Evolutionary conservation across 2,888 invertebrate genomes (phyloP), one percentile per base, ranked within the genome.

Genomic region (Oscheius sp.): DNA sequence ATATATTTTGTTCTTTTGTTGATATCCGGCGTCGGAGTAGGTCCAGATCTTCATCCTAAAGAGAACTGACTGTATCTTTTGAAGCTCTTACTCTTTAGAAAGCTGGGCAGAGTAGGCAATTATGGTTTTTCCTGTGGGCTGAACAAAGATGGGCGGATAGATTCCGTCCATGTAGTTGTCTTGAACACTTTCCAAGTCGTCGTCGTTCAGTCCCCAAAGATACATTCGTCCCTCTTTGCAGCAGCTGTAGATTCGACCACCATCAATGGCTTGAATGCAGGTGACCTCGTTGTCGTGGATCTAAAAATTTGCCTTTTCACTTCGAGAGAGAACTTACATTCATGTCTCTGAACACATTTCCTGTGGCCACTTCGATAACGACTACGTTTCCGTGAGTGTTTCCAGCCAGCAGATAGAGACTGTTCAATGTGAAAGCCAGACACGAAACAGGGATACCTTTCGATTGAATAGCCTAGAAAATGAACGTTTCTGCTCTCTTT

Each of bases 1-100:
- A 21, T 93, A 93, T 3, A 85, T 55, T 55, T 78, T 78, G 10
- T 81, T 76, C 33, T 74, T 75, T 29, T 73, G 68, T 21, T 75
- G 58, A 35, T 76, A 66, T 32, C 74, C 75, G 37, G 80, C 80
- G 9, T 87, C 86, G 2, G 70, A 73, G 51, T 85, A 71, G 3
- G 80, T 76, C 88, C 88, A 88, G 11, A 88, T 78, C 57, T 85
- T 85, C 80, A 88, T 78, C 77, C 87, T 87, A 74, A 53, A 83
- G 73, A 33, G 50, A 42, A 5, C 7, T 42, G 42, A 42, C 3
- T 42, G 42, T 42, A 37, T 2, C 57, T 4, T 35, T 48, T 11
- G 68, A 70, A n/a, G 53, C 48, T 62, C 82, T 62, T 55, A 87
- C 87, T 88, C 87, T 78, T 88, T 88, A 9, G 74, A 75, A 73